Evolutionary conservation across 2,888 invertebrate genomes (phyloP), one percentile per base, ranked within the genome.

Genomic region (Cremastinae sp.): DNA sequence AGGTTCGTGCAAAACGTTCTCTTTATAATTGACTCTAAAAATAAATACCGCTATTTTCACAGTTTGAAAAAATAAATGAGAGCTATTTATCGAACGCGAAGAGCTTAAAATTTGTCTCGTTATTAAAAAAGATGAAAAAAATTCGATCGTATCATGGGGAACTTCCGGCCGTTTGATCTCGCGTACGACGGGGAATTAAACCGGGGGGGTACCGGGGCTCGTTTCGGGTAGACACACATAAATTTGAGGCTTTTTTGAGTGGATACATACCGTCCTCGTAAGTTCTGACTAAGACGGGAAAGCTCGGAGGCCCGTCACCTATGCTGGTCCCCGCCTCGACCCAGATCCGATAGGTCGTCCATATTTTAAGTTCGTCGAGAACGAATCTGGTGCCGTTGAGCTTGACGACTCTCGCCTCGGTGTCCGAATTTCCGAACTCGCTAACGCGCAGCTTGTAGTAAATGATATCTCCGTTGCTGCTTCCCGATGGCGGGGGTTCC

Each of bases 291-390:
- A 94, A 94, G 92, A 98, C 95, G 80, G 97, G 97, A 91, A 95
- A 95, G 84, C 97, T 97, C 86, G 95, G 94, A 80, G 96, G 98
- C 79, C 99, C 98, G 91, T 98, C 97, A 88, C 99, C 99, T 83
- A 98, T 97, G 87, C 95, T 95, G 85, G 98, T 99, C 88, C 97
- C 97, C 81, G 98, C 98, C 84, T 97, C 92, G 87, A 98, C 96
- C 97, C 97, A 97, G 87, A 99, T 95, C 90, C 97, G 95, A 93
- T 99, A 99, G 90, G 96, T 95, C 76, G 98, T 98, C 97, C 97
- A 98, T 79, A 96, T 95, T 90, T 95, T 95, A 87, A 98, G 93
- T 90, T 97, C 96, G 90, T 96, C 96, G 91, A 98, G 92, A 80
- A 95, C 91, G 91, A 96, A 95, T 87, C 93, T 92, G 77, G 96